phyloP scores from a whole-genome alignment of 2,888 invertebrate species.

The Thelaira solivaga region DNA sequence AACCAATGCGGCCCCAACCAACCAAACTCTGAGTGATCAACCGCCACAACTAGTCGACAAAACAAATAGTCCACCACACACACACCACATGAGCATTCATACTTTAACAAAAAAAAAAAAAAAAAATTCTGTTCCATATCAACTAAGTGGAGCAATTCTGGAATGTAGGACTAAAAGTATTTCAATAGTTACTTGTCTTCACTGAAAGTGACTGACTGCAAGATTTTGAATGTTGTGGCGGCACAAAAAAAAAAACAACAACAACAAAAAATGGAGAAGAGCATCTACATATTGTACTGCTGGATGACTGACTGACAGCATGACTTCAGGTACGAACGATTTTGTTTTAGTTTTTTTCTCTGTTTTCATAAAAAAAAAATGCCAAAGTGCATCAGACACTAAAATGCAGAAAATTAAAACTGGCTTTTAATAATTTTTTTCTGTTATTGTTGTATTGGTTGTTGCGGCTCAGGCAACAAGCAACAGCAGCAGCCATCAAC shows the following conservation, averaged over 20 bases:
- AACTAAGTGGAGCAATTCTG: constrained; percentile 55
- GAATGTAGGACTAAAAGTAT: constrained; percentile 35
- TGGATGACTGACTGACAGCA: constrained; percentile 13
- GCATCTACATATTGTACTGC: not conserved
- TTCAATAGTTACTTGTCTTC: constrained; percentile 29
- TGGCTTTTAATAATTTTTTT: constrained; percentile 71
- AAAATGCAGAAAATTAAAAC: constrained; percentile 74
- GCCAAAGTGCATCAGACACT: constrained; percentile 74
- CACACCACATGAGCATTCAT: not conserved
- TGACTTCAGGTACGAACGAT: constrained; percentile 38
- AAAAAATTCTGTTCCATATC: constrained; percentile 39
- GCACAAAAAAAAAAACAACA: not conserved
- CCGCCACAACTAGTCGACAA: not conserved
- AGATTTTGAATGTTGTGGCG: constrained; percentile 9
- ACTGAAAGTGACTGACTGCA: constrained; percentile 16
- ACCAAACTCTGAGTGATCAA: constrained; percentile 32
- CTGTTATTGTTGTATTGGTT: not conserved
- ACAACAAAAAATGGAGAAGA: not conserved
- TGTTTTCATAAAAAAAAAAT: constrained; percentile 59
- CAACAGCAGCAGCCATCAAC: not conserved
- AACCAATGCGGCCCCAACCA: constrained; percentile 6
- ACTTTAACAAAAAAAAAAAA: constrained; percentile 14
- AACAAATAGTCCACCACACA: not conserved
- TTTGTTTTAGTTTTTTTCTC: constrained; percentile 16
- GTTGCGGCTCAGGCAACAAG: no score